Evolutionary conservation across 2,888 invertebrate genomes (phyloP), one percentile per base, ranked within the genome.

Genomic region (Scotopteryx bipunctaria): DNA sequence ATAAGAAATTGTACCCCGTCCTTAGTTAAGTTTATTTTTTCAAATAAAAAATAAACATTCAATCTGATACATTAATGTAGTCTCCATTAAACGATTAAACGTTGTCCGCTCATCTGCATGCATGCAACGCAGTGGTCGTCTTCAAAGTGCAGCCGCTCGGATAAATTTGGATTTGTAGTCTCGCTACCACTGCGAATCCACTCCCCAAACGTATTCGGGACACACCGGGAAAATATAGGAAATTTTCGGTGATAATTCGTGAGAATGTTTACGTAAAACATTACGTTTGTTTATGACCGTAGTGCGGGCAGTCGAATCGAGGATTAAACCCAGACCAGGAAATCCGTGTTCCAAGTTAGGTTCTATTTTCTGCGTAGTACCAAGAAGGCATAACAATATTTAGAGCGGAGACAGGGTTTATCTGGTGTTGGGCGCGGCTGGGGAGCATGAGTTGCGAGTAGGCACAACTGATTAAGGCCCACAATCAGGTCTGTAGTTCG

Each of bases 401-500:
- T 59, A 51, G 60, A 50, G 44, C 47, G 41, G 55, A 52, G 60
- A 56, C 58, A 57, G 48, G 55, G 59, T 53, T 54, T 65, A 54
- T 61, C 59, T 33, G 46, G 50, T 19, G 23, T 35, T 44, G 49
- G 52, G 17, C 32, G 37, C 35, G 45, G 48, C 46, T 49, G 23
- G 56, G 43, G 59, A 57, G 61, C 48, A 41, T 64, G 60, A 66
- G 66, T 69, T 67, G 67, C 69, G 70, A 73, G 78, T 76, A 77
- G 76, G 80, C 81, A 79, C 76, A 77, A 77, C 78, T 84, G 87
- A 87, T 88, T 87, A 86, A 85, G 79, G 79, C 78, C 67, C 80
- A 84, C 85, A 89, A 88, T 89, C 89, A 86, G 87, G 86, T 82
- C 85, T 85, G 85, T 78, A 85, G 88, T 89, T 89, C 79, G 86